Percentiles rank a stretch among this genome's conserved stretches.
Evolutionary conservation across 2,888 invertebrate species (phyloP).

Genomic region (Lepetodrilus schrolli): DNA sequence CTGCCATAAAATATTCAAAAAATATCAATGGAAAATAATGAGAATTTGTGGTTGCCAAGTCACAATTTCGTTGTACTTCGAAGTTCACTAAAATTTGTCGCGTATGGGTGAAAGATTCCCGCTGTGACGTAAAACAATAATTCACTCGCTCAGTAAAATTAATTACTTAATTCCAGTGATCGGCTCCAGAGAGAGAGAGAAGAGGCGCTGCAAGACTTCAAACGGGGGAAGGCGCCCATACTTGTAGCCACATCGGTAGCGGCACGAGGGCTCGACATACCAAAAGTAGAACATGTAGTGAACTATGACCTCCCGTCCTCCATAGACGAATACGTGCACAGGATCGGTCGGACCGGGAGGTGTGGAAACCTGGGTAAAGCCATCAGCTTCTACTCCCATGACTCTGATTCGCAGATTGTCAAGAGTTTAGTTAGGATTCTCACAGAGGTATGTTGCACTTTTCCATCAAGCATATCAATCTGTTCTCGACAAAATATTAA

Average conservation of each 20-base stretch:
- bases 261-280: conserved; percentile 88
- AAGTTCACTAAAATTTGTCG: too few relatives aligned
- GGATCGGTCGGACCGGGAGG: conserved; percentile 97
- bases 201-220: conserved; percentile 86
- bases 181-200: conserved; percentile 85
- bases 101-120: too few relatives aligned
- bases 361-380: conserved; percentile 93
- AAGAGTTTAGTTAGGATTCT: conserved; percentile 83
- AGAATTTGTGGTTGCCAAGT: too few relatives aligned
- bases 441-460: conserved; percentile 78
- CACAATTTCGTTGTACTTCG: too few relatives aligned
- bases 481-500: too few relatives aligned
- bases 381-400: conserved; percentile 62
- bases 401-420: conserved; percentile 79
- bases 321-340: conserved; percentile 99
- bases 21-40: too few relatives aligned
- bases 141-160: too few relatives aligned
- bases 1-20: too few relatives aligned
- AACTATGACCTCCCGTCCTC: conserved; percentile 99
- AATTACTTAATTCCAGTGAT: too few relatives aligned
- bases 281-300: conserved; percentile 98
- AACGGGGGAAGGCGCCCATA: conserved; percentile 83
- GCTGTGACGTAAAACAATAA: too few relatives aligned
- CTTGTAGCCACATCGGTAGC: conserved; percentile 97
- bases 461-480: too few relatives aligned